Evolutionary conservation across 2,797 vertebrate species (phyloP).

Genomic region (Myotis pilosus): DNA sequence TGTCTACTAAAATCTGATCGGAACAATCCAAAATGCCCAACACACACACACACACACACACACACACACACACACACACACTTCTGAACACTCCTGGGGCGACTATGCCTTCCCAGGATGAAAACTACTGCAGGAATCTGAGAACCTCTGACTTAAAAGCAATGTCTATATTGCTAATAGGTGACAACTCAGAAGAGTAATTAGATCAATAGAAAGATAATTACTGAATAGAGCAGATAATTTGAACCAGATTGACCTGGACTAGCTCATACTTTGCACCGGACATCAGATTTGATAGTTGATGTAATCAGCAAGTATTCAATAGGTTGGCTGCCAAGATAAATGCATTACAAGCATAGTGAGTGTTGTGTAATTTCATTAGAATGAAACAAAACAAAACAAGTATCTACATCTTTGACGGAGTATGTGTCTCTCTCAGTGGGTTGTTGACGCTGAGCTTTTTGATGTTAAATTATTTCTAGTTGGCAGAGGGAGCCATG

Average conservation of each 20-base stretch:
- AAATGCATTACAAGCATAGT: slow-evolving; percentile 50
- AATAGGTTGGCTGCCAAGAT: slow-evolving; percentile 15
- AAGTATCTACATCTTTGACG: slow-evolving; percentile 24
- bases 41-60: no score
- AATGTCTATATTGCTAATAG: not conserved
- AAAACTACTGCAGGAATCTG: not conserved
- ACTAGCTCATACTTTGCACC: not conserved
- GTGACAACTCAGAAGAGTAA: not conserved
- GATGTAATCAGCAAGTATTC: slow-evolving; percentile 32
- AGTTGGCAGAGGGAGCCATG: slow-evolving; percentile 24
- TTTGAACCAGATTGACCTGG: slow-evolving; percentile 30
- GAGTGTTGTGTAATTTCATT: slow-evolving; percentile 39
- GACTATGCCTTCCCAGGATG: not conserved
- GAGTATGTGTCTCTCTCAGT: not conserved
- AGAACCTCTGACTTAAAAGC: not conserved
- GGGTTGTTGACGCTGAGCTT: not conserved
- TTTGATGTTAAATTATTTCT: slow-evolving; percentile 47
- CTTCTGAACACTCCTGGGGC: not conserved
- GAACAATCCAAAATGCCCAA: not conserved
- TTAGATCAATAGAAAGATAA: not conserved
- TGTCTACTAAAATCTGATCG: not conserved
- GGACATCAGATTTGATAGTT: slow-evolving; percentile 35
- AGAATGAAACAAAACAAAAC: slow-evolving; percentile 7
- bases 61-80: not conserved
- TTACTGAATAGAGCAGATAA: not conserved